Evolutionary conservation across 2,888 invertebrate species (phyloP), one percentile per base, ranked within the genome.

Genomic region (Diplolepis rosae): DNA sequence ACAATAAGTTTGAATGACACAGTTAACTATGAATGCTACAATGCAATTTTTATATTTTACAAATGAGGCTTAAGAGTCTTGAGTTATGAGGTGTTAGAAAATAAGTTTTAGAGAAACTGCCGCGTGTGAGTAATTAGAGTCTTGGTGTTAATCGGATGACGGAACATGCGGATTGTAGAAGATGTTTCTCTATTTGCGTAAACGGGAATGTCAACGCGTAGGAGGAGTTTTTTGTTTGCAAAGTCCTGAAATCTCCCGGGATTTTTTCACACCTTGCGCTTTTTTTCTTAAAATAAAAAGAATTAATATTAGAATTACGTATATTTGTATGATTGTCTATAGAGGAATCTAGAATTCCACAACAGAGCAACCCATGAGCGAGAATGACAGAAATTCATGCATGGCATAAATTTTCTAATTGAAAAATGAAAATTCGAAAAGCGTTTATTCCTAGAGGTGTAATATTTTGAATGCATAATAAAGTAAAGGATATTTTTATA

Each of bases 141-240:
- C 74, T 70, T 67, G 50, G 74, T 80, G 87, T 84, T 86, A 86
- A 86, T 85, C 80, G 80, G 81, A 81, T 82, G 83, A 83, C 83
- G 85, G 84, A 83, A 85, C 83, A 84, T 83, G 35, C 61, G 24
- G 61, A 61, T 39, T 35, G 15, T 4, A 54, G 35, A 39, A 61
- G 24, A 61, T 13, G 24, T 61, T 61, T 56, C 39, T 61, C 39
- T 24, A 35, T 61, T 61, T 35, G 61, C 35, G 24, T 61, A 61
- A 61, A 61, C 61, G 13, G 39, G 61, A 61, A 61, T 61, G 35
- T 61, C 56, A 22, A 56, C 56, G 32, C 61, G 61, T 61, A 32
- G 61, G 61, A 61, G 56, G 56, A 18, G n/a, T 39, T 61, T 39
- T 61, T 61, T 61, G 39, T 35, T 61, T 61, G 39, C 39, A 35